Percentiles rank a stretch among this genome's conserved stretches.
These are phyloP conservation scores for Tenthredo livida DNA, from an alignment of 2,888 invertebrate species.

Conservation along the genomic window DNA sequence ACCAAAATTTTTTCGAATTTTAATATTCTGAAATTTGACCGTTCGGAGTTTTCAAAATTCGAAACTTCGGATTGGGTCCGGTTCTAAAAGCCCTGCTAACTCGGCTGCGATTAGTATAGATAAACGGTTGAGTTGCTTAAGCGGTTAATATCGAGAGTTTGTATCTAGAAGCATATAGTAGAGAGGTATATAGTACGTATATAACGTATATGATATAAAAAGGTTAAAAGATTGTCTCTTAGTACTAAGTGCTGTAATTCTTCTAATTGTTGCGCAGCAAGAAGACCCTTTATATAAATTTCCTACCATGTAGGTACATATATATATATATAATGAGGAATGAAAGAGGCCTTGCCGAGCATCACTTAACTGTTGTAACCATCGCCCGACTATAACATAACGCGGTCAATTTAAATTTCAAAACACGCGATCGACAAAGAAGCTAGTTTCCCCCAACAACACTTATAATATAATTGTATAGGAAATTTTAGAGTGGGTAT, in stretches of 20 bases:
- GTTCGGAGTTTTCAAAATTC: no score
- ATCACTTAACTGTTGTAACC: background rate
- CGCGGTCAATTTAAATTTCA: constrained; percentile 62
- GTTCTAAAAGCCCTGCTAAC: background rate
- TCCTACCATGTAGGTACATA: background rate
- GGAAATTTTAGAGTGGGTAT: constrained; percentile 62
- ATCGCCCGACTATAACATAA: background rate
- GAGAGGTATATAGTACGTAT: background rate
- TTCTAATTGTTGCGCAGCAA: background rate
- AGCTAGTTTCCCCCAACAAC: constrained; percentile 58
- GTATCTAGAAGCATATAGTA: background rate
- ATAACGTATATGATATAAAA: background rate
- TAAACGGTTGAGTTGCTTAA: background rate
- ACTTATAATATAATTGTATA: background rate
- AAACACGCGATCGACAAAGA: constrained; percentile 60
- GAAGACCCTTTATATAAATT: constrained; percentile 2
- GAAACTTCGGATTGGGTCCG: background rate
- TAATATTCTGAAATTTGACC: no score
- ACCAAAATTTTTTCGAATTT: no score
- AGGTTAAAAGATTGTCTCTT: background rate
- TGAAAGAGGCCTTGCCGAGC: constrained; percentile 4
- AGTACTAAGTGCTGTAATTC: background rate
- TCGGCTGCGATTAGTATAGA: background rate
- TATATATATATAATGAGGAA: background rate
- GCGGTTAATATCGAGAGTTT: background rate